Evolutionary conservation across 2,797 vertebrate species (phyloP), one percentile per base, ranked within the genome.

Genomic region (Netta rufina): DNA sequence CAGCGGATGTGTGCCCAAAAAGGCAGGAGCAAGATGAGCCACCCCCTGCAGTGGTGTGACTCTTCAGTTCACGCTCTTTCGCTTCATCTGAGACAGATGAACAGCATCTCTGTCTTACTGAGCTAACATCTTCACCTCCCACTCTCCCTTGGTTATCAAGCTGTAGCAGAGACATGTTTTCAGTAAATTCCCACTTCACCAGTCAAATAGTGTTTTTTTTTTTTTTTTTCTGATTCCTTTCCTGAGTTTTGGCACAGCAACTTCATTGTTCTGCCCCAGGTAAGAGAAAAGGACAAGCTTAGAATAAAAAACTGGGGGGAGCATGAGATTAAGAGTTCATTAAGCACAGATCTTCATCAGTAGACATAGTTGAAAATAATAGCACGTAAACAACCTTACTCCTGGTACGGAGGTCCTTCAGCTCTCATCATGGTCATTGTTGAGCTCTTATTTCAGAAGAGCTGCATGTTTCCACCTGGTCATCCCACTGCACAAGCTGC

Each of bases 161-260:
- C 58, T 85, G 64, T 73, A 64, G 8, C 74, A 84, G 71, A 79
- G 73, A 62, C 24, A 76, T 30, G 3, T 76, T 94, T 95, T 87
- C 90, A 78, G 8, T 83, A 88, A n/a, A 51, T 69, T 51, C 19
- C 30, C n/a, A 24, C 33, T 91, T 90, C 21, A 47, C 19, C 32
- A 54, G 65, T 89, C 58, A 89, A 41, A 74, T 80, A 58, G 86
- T 87, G 39, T 87, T 75, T 61, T 41, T 41, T 3, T 11, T 39
- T 39, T 39, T 69, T 32, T 69, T 69, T 69, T 83, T 85, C 36
- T 76, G 39, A 56, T 73, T 91, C 38, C 25, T 32, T 78, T 58
- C 27, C 21, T 77, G n/a, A 65, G 13, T 4, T 75, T 91, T 77
- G n/a, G 39, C 39, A 66, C 25, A n/a, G 33, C 33, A 80, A 19